Percentiles rank a stretch among this genome's conserved stretches.
Evolutionary conservation across 1,140 invertebrate species (phyloP).

Genomic region (Chymomyza costata): DNA sequence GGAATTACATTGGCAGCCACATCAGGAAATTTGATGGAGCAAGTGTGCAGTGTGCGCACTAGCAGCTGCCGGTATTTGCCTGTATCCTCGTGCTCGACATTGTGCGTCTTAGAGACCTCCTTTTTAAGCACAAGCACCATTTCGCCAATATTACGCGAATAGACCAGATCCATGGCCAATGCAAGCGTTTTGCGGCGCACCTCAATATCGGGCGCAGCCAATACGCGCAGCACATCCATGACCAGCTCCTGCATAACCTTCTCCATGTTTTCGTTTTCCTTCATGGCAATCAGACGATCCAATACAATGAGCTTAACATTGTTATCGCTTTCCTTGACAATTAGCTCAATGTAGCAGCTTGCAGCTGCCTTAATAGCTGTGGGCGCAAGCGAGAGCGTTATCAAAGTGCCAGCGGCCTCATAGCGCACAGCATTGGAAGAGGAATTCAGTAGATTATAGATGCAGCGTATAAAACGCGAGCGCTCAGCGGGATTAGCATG

Average conservation of each 20-base stretch:
- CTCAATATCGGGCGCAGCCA: slow-evolving; percentile 96
- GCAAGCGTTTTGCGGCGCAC: slow-evolving; percentile 92
- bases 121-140: slow-evolving; percentile 96
- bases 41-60: slow-evolving; percentile 95
- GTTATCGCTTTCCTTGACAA: slow-evolving; percentile 99
- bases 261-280: slow-evolving; percentile 90
- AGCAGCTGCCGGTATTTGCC: slow-evolving; percentile 97
- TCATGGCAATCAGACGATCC: slow-evolving; percentile 93
- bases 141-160: slow-evolving; percentile 95
- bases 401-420: slow-evolving; percentile 99
- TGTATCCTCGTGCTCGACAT: slow-evolving; percentile 95
- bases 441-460: slow-evolving; percentile 98
- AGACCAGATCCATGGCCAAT: slow-evolving; percentile 93
- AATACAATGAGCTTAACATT: slow-evolving; percentile 99
- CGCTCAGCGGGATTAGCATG: slow-evolving; percentile 97
- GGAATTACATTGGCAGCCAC: slow-evolving; percentile 95
- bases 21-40: slow-evolving; percentile 98
- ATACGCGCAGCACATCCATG: slow-evolving; percentile 97
- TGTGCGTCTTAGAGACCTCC: slow-evolving; percentile 94
- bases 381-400: slow-evolving; percentile 97
- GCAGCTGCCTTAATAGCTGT: slow-evolving; percentile 98
- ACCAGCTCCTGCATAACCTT: slow-evolving; percentile 97
- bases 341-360: slow-evolving; percentile 97
- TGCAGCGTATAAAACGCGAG: slow-evolving; percentile 97
- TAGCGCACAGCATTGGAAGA: slow-evolving; percentile 97